Percentiles rank a stretch among this genome's conserved stretches.
Conservation (phyloP, 2,888 invertebrate genomes). For the Ichneumon xanthorius region DNA sequence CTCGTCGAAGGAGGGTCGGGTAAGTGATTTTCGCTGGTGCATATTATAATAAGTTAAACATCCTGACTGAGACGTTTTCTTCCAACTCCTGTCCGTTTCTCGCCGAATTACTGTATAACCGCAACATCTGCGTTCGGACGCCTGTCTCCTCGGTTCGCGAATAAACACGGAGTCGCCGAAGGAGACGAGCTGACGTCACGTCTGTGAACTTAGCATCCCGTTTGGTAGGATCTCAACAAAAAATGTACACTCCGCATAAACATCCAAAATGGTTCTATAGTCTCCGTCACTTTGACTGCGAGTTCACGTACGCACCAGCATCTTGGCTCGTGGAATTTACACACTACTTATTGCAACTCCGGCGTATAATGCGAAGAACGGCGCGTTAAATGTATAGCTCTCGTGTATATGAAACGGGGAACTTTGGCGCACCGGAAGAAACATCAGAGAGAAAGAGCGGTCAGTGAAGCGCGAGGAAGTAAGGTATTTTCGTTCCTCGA, state of each 20-base stretch:
- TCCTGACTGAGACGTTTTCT: constrained; percentile 6
- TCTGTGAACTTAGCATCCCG: too few species aligned
- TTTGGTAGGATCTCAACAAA: too few species aligned
- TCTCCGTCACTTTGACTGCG: too few species aligned
- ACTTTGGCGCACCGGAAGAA: neutral
- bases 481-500: constrained; percentile 43
- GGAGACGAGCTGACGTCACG: neutral
- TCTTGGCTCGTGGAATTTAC: too few species aligned
- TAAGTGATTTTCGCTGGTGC: neutral
- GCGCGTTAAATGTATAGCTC: neutral
- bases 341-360: too few species aligned
- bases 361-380: neutral
- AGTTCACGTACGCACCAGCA: too few species aligned
- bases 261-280: too few species aligned
- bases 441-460: constrained; percentile 8
- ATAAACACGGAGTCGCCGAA: neutral
- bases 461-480: constrained; percentile 23
- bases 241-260: too few species aligned
- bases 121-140: constrained; percentile 9
- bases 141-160: constrained; percentile 14
- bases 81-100: constrained; percentile 16
- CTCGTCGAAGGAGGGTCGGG: neutral
- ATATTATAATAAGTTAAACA: neutral
- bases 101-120: constrained; percentile 16
- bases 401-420: neutral